Percentiles rank a stretch among this genome's conserved stretches.
Evolutionary conservation across 2,113 vertebrate genomes (phyloP).

Genomic region (Grammomys dolichurus): DNA sequence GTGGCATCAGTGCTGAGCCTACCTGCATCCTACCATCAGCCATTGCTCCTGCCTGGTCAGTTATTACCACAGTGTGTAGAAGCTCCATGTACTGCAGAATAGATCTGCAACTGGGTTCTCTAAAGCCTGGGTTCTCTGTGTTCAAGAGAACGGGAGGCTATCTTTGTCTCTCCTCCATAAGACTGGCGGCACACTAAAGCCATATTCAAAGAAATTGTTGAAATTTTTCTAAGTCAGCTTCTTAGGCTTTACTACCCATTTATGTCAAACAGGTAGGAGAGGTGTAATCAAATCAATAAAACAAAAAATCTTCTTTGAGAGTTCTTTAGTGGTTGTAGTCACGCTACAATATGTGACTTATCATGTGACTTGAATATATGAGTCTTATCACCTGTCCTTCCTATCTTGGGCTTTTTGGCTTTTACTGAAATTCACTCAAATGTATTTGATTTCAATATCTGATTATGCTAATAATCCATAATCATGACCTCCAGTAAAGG

Average conservation of each 20-base stretch:
- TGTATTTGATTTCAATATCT: slow-evolving; percentile 39
- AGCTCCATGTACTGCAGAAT: no score
- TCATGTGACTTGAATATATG: not conserved
- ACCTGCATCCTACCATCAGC: no score
- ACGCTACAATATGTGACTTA: no score
- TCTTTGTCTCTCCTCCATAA: not conserved
- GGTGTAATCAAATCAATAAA: not conserved
- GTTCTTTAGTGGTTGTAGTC: not conserved
- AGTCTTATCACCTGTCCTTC: not conserved
- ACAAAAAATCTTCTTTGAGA: slow-evolving; percentile 22
- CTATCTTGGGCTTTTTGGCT: not conserved
- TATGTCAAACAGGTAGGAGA: not conserved
- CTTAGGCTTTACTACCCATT: not conserved
- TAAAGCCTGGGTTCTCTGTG: not conserved
- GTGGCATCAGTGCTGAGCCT: not conserved
- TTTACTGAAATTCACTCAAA: slow-evolving; percentile 39
- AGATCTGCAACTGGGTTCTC: not conserved
- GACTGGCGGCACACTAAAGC: not conserved
- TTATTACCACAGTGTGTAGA: not conserved
- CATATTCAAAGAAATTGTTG: not conserved
- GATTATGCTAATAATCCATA: not conserved
- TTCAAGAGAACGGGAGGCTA: not conserved
- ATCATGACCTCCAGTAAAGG: slow-evolving; percentile 30
- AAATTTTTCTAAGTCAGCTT: not conserved
- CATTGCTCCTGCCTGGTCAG: not conserved